A percentile compares a stretch with the other conserved stretches of the same genome.
Evolutionary conservation across 1,140 invertebrate species (phyloP).

Genomic region (Adelges cooleyi): DNA sequence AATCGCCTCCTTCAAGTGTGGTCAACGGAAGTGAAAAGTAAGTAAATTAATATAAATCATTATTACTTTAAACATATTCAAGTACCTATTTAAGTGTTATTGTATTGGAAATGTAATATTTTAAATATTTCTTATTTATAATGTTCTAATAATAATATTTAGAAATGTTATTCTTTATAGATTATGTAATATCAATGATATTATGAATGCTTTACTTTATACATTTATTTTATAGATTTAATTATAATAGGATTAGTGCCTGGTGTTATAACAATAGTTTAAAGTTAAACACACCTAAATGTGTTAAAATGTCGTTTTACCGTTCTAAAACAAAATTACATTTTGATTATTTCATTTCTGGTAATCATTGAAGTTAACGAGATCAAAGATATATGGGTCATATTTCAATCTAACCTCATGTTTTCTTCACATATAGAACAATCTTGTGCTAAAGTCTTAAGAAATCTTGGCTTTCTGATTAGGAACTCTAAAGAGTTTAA

Average conservation of each 20-base stretch:
- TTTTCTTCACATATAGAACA: neutral
- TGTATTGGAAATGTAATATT: too few relatives aligned
- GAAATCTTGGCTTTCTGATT: neutral
- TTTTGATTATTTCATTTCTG: neutral
- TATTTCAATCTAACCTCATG: neutral
- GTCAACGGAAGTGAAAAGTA: constrained; percentile 32
- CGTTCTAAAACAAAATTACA: neutral
- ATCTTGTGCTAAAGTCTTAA: neutral
- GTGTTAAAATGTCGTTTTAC: neutral
- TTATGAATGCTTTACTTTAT: too few relatives aligned
- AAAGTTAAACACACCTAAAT: neutral
- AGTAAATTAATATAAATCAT: too few relatives aligned
- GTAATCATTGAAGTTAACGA: too few relatives aligned
- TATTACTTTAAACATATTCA: too few relatives aligned
- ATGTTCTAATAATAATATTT: too few relatives aligned
- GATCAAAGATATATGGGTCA: too few relatives aligned
- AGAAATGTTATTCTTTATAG: too few relatives aligned
- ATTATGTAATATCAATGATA: too few relatives aligned
- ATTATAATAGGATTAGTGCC: neutral
- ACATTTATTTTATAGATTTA: too few relatives aligned
- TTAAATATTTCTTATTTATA: too few relatives aligned
- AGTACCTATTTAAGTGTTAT: too few relatives aligned
- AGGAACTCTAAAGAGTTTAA: neutral
- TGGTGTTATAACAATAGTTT: neutral
- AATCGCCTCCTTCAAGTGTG: constrained; percentile 34